Evolutionary conservation across 2,797 vertebrate species (phyloP).

Genomic region (Tenualosa thibaudeaui): DNA sequence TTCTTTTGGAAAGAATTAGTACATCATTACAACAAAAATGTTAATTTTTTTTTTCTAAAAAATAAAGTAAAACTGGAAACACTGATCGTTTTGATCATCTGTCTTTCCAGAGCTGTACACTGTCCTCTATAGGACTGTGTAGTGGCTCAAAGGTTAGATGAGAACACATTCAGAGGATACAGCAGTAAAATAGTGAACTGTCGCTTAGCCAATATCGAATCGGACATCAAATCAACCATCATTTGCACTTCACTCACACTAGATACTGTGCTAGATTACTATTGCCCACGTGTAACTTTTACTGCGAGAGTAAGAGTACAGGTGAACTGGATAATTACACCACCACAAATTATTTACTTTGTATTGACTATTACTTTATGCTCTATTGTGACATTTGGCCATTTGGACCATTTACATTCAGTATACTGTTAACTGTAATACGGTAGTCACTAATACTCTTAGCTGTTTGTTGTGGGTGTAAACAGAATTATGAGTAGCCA

Average conservation of each 20-base stretch:
- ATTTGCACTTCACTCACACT: background rate
- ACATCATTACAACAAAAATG: background rate
- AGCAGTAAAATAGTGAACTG: background rate
- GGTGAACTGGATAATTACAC: background rate
- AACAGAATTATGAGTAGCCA: background rate
- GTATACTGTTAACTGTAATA: background rate
- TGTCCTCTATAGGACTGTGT: background rate
- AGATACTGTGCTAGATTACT: background rate
- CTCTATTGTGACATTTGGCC: background rate
- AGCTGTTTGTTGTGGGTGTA: background rate
- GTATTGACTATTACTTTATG: background rate
- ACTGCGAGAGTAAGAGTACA: background rate
- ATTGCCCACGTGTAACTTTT: background rate
- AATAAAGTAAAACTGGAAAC: background rate
- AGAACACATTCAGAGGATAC: background rate
- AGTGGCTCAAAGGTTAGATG: background rate
- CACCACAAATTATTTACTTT: background rate
- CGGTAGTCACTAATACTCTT: background rate
- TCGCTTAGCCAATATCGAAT: background rate
- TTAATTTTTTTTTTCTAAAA: background rate
- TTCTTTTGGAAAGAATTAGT: background rate
- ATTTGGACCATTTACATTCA: constrained; percentile 12
- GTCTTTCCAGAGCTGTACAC: background rate
- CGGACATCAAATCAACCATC: background rate
- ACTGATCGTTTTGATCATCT: background rate